Base-by-base conservation (phyloP, 2,797 vertebrate genomes). In the Crocodylus rhombifer region DNA sequence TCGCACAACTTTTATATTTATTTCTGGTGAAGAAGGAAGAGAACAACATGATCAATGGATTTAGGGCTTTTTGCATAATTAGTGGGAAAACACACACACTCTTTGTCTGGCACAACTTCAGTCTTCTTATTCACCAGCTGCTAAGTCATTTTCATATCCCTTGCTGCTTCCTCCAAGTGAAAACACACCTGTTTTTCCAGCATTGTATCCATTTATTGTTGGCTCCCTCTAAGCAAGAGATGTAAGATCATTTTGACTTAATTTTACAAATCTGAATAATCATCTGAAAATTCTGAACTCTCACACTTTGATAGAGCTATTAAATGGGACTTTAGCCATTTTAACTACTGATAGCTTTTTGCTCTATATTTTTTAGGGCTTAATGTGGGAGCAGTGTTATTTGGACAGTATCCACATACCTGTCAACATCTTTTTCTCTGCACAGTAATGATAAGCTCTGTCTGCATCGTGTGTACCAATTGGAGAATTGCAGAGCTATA, bases 161-260 rank as follows among this genome's bases (percentile, higher is more conserved):
- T 98, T 86, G 94, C 97, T 97, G 97, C 94, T 97, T 97, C 94
- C 94, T 97, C 92, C 90, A 95, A 97, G 95, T 93, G 89, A 98
- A 98, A 98, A 98, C 97, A 98, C 98, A 98, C 98, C 98, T 98
- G 98, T 97, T 98, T 96, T 97, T 94, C 91, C 94, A 96, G 93
- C 91, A 96, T 97, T 96, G 97, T 97, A 97, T 93, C 97, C 96
- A 96, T 96, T 97, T 98, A 95, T 94, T 97, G 96, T 96, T 98
- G 97, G 95, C 96, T 97, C 64, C 94, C 87, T 95, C 82, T 92
- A 94, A 96, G 86, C 42, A 96, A 95, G 92, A 94, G 95, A 96
- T 95, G 84, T 62, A 94, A 95, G 86, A 96, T 69, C 93, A 93
- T 97, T 97, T 97, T 97, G 94, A 96, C 94, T 96, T 96, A 33